A percentile compares a stretch with the other conserved stretches of the same genome.
Evolutionary conservation across 1,140 invertebrate species (phyloP).

Genomic region (Doryteuthis pealeii): DNA sequence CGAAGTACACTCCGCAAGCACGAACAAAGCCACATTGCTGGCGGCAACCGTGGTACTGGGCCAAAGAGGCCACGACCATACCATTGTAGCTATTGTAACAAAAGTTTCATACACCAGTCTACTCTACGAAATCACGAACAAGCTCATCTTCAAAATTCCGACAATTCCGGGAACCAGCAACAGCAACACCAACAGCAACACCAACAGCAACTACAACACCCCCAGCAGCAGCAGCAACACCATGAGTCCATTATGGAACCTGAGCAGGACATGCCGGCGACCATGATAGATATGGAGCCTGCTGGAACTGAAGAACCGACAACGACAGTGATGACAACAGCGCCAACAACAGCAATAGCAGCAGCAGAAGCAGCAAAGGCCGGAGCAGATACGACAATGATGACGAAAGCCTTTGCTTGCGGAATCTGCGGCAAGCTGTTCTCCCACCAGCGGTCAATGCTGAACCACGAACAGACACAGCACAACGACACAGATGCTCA

Average conservation of each 20-base stretch:
- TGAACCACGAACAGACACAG: not conserved
- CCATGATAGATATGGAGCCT: not conserved
- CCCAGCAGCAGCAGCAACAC: not conserved
- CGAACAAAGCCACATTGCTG: conserved; percentile 88
- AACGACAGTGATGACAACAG: too few relatives aligned
- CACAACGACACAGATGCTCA: not conserved
- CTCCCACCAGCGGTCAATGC: not conserved
- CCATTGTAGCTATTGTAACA: not conserved
- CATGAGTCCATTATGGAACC: not conserved
- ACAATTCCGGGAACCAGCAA: not conserved
- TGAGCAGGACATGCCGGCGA: not conserved
- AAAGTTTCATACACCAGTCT: not conserved
- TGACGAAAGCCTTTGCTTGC: not conserved
- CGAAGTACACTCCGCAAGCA: conserved; percentile 64
- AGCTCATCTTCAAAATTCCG: not conserved
- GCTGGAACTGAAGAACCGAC: too few relatives aligned
- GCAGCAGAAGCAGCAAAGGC: not conserved
- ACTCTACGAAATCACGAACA: conserved; percentile 5
- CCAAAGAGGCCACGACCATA: not conserved
- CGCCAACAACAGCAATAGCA: too few relatives aligned
- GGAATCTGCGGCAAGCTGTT: not conserved
- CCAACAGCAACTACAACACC: not conserved
- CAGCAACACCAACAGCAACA: too few relatives aligned
- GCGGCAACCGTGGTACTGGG: not conserved
- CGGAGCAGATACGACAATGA: not conserved